Percentiles rank a stretch among this genome's conserved stretches.
phyloP scores from a whole-genome alignment of 92 coral and sea anemone species.

The Desmophyllum pertusum region DNA sequence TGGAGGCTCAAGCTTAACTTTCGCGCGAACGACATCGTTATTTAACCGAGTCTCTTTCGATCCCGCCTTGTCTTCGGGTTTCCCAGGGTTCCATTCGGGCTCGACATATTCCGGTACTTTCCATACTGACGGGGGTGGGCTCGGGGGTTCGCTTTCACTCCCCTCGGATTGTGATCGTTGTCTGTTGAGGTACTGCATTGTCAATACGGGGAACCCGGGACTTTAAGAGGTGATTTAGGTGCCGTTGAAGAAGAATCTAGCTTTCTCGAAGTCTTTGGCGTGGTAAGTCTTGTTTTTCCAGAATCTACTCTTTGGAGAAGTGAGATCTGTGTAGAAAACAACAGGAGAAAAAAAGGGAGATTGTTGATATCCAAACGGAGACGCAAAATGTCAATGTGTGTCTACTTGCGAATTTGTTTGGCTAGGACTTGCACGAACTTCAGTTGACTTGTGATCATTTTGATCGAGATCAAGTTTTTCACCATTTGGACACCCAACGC shows the following conservation, averaged over 20 bases:
- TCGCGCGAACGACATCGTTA: constrained; percentile 89
- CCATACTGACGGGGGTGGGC: constrained; percentile 99
- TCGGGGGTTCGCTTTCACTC: constrained; percentile 81
- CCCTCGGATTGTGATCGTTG: constrained; percentile 84
- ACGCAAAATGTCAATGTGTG: no score
- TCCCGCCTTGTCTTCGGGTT: constrained; percentile 48
- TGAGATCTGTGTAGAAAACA: background rate
- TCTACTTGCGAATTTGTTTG: no score
- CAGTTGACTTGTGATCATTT: no score
- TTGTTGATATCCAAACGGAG: no score
- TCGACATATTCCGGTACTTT: constrained; percentile 99
- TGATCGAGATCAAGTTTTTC: no score
- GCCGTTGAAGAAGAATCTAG: constrained; percentile 47
- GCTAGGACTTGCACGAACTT: no score
- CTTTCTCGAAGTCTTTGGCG: constrained; percentile 65
- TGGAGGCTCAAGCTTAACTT: constrained; percentile 83
- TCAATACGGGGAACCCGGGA: constrained; percentile 60
- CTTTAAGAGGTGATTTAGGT: constrained; percentile 56
- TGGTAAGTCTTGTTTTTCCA: constrained; percentile 30
- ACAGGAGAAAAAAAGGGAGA: background rate
- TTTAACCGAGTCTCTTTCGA: constrained; percentile 71
- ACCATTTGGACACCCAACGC: no score
- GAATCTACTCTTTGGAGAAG: constrained; percentile 41
- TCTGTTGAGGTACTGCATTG: constrained; percentile 57
- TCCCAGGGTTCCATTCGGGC: constrained; percentile 97